Evolutionary conservation across 2,797 vertebrate species (phyloP).

Genomic region (Cygnus olor): DNA sequence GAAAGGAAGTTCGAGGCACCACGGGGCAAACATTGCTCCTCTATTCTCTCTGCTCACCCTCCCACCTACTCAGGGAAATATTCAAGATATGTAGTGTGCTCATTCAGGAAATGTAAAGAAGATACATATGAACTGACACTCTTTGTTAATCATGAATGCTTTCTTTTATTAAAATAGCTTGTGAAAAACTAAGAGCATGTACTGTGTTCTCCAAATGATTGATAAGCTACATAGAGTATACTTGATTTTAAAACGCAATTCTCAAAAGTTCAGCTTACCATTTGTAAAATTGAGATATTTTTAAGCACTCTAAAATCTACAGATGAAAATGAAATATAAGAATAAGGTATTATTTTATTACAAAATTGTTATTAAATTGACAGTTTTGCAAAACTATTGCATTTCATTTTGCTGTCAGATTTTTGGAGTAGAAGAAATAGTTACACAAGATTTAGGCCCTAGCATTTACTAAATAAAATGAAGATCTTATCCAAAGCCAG

Average conservation of each 20-base stretch:
- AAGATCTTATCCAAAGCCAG: background rate
- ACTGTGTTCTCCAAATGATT: conserved; percentile 31
- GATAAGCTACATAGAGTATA: background rate
- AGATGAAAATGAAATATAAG: background rate
- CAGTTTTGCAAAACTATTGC: conserved; percentile 47
- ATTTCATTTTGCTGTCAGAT: background rate
- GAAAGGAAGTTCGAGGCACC: background rate
- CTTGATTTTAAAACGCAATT: background rate
- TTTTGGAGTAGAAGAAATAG: background rate
- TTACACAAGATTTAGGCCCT: conserved; percentile 3
- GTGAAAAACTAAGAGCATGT: conserved; percentile 16
- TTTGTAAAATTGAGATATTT: background rate
- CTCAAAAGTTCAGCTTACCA: conserved; percentile 16
- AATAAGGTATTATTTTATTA: background rate
- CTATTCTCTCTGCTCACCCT: background rate
- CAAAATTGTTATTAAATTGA: background rate
- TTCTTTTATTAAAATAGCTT: conserved; percentile 21
- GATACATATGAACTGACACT: background rate
- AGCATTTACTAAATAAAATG: conserved; percentile 1
- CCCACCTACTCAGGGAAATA: background rate
- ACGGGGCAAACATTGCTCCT: background rate
- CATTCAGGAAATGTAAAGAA: background rate
- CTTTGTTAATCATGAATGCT: background rate
- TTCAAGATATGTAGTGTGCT: background rate
- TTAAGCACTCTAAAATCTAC: background rate